Conservation (phyloP, 2,888 invertebrate species). For the Pyralis farinalis region DNA sequence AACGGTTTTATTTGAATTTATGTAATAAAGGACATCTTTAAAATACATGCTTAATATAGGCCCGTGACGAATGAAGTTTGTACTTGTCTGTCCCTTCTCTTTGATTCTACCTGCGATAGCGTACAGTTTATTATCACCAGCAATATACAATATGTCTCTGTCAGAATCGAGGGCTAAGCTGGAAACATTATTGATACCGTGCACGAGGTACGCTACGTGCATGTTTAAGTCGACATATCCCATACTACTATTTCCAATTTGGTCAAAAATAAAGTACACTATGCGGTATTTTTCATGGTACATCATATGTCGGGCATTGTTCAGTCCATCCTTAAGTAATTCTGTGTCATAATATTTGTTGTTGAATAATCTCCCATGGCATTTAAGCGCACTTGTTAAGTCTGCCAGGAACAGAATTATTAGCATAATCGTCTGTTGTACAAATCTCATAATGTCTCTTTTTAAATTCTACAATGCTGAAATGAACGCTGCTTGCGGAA, state of each 20-base stretch:
- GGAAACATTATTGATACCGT: slow-evolving; percentile 59
- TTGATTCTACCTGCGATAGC: slow-evolving; percentile 42
- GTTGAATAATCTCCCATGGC: slow-evolving; percentile 48
- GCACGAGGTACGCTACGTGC: slow-evolving; percentile 37
- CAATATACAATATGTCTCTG: slow-evolving; percentile 53
- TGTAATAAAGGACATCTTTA: slow-evolving; percentile 52
- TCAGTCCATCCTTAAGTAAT: slow-evolving; percentile 60
- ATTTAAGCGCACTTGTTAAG: slow-evolving; percentile 32
- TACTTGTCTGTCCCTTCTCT: too few species aligned
- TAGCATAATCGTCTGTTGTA: slow-evolving; percentile 31
- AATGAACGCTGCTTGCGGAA: too few species aligned
- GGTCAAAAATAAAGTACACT: slow-evolving; percentile 59
- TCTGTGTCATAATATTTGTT: slow-evolving; percentile 51
- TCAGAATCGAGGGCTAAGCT: slow-evolving; percentile 53
- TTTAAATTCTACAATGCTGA: too few species aligned
- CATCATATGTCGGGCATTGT: slow-evolving; percentile 46
- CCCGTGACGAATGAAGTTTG: slow-evolving; percentile 52
- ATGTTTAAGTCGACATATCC: slow-evolving; percentile 49
- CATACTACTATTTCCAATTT: slow-evolving; percentile 31
- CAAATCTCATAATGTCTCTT: too few species aligned
- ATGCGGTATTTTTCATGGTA: slow-evolving; percentile 54
- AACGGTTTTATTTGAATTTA: slow-evolving; percentile 43
- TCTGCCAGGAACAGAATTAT: slow-evolving; percentile 22
- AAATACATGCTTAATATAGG: slow-evolving; percentile 48
- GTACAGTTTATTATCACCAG: slow-evolving; percentile 55